phyloP scores from a whole-genome alignment of 2,113 vertebrate genomes.

The Nyctibius bracteatus region DNA sequence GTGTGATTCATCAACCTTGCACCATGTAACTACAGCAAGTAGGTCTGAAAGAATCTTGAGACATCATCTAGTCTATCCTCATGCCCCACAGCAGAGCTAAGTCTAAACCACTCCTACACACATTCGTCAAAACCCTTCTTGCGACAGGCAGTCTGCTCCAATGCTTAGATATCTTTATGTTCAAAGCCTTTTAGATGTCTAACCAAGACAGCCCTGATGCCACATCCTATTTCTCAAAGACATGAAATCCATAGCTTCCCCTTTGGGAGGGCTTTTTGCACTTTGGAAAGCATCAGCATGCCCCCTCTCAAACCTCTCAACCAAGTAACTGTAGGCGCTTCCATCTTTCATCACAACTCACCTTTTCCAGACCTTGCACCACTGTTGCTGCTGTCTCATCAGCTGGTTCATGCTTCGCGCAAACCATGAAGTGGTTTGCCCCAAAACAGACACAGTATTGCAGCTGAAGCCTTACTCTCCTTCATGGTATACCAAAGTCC shows the following conservation, averaged over 20 bases:
- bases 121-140: background rate
- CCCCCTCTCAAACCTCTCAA: background rate
- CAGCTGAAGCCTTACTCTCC: background rate
- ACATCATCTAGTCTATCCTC: background rate
- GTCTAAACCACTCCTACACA: background rate
- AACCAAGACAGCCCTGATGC: background rate
- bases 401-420: background rate
- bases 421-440: background rate
- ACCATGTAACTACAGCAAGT: background rate
- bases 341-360: background rate
- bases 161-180: background rate
- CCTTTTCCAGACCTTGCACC: background rate
- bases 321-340: background rate
- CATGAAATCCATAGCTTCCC: background rate
- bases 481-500: background rate
- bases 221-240: background rate
- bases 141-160: background rate
- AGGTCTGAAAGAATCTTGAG: background rate
- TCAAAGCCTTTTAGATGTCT: background rate
- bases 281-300: background rate
- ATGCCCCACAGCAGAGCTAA: background rate
- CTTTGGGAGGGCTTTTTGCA: background rate
- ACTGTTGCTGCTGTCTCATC: background rate
- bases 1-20: background rate
- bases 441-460: background rate